Conservation (phyloP, 1,140 invertebrate genomes). For the Drosophila fuyamai region DNA sequence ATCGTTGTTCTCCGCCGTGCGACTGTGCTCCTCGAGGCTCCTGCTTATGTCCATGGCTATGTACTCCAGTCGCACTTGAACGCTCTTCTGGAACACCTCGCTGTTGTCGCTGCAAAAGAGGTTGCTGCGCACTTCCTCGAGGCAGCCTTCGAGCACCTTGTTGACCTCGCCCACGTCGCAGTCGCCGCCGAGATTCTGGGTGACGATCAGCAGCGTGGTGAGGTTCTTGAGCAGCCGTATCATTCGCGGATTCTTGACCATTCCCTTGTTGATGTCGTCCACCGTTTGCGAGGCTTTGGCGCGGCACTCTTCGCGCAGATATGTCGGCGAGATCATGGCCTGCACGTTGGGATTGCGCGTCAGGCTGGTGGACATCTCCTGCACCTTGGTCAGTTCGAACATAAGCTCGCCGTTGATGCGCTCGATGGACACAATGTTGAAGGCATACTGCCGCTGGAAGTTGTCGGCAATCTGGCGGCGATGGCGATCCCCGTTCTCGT, state of each 20-base stretch:
- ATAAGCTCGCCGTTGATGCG: slow-evolving; percentile 95
- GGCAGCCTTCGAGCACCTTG: slow-evolving; percentile 95
- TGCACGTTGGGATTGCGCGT: slow-evolving; percentile 94
- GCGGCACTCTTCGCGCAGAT: slow-evolving; percentile 93
- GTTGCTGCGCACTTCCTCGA: slow-evolving; percentile 94
- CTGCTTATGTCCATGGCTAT: slow-evolving; percentile 89
- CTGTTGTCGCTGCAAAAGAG: slow-evolving; percentile 90
- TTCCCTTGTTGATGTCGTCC: slow-evolving; percentile 89
- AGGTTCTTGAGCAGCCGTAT: slow-evolving; percentile 94
- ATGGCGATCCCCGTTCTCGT: slow-evolving; percentile 46
- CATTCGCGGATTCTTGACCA: slow-evolving; percentile 87
- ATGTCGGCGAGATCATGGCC: slow-evolving; percentile 94
- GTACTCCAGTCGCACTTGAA: slow-evolving; percentile 96
- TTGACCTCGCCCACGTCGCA: slow-evolving; percentile 93
- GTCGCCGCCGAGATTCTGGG: slow-evolving; percentile 95
- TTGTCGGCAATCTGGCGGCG: slow-evolving; percentile 87
- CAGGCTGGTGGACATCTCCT: slow-evolving; percentile 93
- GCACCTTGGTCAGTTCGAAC: slow-evolving; percentile 93
- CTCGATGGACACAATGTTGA: slow-evolving; percentile 95
- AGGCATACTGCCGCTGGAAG: slow-evolving; percentile 96
- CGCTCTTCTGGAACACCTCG: slow-evolving; percentile 93
- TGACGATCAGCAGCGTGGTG: slow-evolving; percentile 95
- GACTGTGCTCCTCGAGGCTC: slow-evolving; percentile 42
- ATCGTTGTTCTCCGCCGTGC: slow-evolving; percentile 2
- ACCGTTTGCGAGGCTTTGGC: slow-evolving; percentile 94